Evolutionary conservation across 2,113 vertebrate genomes (phyloP), one percentile per base, ranked within the genome.

Genomic region (Potamarius usumacintae): DNA sequence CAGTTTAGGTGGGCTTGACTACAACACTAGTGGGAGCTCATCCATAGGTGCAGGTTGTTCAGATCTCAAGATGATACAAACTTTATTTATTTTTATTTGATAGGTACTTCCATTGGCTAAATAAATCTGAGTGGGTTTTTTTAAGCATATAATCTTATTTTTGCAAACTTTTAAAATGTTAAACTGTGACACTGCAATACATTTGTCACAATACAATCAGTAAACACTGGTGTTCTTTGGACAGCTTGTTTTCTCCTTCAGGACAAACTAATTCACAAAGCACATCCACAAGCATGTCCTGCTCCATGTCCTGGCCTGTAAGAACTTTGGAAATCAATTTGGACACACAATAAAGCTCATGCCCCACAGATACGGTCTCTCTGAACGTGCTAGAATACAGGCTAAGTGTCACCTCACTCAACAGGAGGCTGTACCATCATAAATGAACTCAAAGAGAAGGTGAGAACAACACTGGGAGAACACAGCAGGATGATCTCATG

Each of bases 271-370:
- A 83, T 65, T 83, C 60, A 52, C 81, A 65, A 50, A 83, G 42
- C 81, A 15, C 81, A 83, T 52, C 81, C 42, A n/a, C 22, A 83
- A 60, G 50, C 82, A 83, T 83, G 82, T 67, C 82, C 62, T 17
- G 25, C 62, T 52, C 48, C 62, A 9, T 67, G 62, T 67, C 42
- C 82, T 25, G 48, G 25, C 62, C 82, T 67, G 62, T 9, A 53
- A 67, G 62, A 53, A 83, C 62, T 67, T 78, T 67, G 3, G 0
- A 83, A 67, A 83, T 65, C 82, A 52, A 83, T 83, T 67, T 25
- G 14, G 82, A 83, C 42, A 53, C 62, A 11, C 12, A 83, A 50
- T 27, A n/a, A n/a, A 65, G 12, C 58, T 15, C 7, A 5, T 42
- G 50, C 60, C 81, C 81, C 14, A 27, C 81, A 65, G 81, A 52